Evolutionary conservation across 2,797 vertebrate genomes (phyloP), one percentile per base, ranked within the genome.

Genomic region (Rhinichthys osculus): DNA sequence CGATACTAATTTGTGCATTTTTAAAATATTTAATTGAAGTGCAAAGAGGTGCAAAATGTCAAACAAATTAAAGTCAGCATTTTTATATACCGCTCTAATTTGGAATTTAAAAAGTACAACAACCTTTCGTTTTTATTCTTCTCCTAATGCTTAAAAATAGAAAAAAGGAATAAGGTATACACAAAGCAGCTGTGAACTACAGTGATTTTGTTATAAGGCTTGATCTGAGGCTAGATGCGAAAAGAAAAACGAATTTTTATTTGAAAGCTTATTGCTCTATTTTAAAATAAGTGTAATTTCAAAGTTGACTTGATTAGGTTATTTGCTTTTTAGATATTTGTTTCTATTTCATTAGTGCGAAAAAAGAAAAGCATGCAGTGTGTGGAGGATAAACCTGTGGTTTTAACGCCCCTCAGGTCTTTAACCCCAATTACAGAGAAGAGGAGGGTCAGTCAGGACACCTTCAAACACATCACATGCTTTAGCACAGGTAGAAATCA

Each of bases 341-440:
- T 23, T 44, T 5, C 1, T 0, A 47, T 72, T 47, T 33, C 5
- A 74, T 74, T 74, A 50, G 27, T 50, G 44, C 16, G 8, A 23
- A 62, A 85, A 30, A 47, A 69, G 64, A 57, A 76, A 85, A 19
- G 17, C 1, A 5, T 70, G 2, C 19, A 54, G 62, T 5, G 47
- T 16, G 76, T 9, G 6, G 16, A 47, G 35, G 67, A 19, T 76
- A 64, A 78, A 76, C 35, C 77, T 73, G 69, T 40, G 70, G 40
- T 64, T 64, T 66, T 57, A 84, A 70, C 10, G 13, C 23, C 73
- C 52, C 67, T 38, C 73, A 69, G 23, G 85, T 82, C 27, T 83
- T 83, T 86, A 78, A 83, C 81, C 74, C 54, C 80, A 78, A 50
- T 79, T 78, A 81, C 40, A 86, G 64, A 67, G 72, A 74, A 84